phyloP scores from a whole-genome alignment of 2,113 vertebrate species.

The Phalacrocorax aristotelis region DNA sequence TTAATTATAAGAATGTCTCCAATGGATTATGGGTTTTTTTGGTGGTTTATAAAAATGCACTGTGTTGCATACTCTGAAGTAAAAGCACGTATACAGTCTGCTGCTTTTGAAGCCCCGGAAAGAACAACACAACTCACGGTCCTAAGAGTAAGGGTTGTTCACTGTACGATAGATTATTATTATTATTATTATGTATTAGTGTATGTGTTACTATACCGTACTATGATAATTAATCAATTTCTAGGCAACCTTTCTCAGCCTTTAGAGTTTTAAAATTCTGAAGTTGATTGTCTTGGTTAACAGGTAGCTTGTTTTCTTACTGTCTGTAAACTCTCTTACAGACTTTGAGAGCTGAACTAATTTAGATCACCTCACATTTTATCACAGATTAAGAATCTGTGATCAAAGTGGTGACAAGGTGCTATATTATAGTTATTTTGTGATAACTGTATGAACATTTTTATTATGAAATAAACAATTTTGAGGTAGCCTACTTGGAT shows the following conservation, averaged over 20 bases:
- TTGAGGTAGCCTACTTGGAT: background rate
- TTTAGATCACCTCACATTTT: background rate
- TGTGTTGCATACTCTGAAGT: background rate
- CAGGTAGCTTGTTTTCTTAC: background rate
- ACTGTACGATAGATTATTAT: background rate
- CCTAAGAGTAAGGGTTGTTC: background rate
- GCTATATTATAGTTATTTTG: background rate
- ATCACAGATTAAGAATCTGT: background rate
- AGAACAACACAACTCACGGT: background rate
- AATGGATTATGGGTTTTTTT: background rate
- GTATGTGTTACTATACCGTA: background rate
- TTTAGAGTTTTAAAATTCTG: background rate
- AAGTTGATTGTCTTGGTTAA: background rate
- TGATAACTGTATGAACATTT: background rate
- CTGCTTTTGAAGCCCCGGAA: background rate
- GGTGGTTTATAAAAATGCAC: background rate
- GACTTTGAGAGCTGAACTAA: background rate
- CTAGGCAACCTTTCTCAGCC: background rate
- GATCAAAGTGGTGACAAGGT: background rate
- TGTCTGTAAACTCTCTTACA: background rate
- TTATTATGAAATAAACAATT: background rate
- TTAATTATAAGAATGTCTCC: background rate
- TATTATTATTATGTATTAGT: no score
- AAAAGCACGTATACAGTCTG: background rate
- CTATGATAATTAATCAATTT: background rate